Evolutionary conservation across 2,888 invertebrate genomes (phyloP).

Genomic region (Drosophila pseudotalamancana): DNA sequence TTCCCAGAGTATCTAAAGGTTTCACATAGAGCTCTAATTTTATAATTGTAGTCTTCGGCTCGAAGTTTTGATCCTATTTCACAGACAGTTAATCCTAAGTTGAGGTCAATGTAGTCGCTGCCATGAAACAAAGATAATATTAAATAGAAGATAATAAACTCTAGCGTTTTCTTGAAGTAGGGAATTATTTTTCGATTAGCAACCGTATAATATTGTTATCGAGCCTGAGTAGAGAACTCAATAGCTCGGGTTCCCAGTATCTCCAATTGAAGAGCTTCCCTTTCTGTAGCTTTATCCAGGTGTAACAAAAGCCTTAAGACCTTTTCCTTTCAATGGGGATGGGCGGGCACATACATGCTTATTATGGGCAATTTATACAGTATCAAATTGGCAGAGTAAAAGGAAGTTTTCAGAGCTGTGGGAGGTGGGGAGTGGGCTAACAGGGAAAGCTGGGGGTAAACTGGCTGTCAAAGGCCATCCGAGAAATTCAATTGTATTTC

Average conservation of each 20-base stretch:
- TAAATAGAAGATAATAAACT: no score
- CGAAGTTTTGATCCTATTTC: no score
- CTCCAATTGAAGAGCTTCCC: not conserved
- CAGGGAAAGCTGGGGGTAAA: slow-evolving; percentile 28
- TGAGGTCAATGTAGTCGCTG: no score
- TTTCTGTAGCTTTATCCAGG: not conserved
- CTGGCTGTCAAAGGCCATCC: slow-evolving; percentile 43
- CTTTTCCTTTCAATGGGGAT: not conserved
- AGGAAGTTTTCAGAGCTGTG: not conserved
- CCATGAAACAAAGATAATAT: no score
- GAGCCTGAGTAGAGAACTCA: not conserved
- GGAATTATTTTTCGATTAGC: no score
- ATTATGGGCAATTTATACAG: slow-evolving; percentile 50
- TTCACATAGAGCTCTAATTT: no score
- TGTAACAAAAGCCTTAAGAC: slow-evolving; percentile 24
- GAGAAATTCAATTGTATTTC: slow-evolving; percentile 45
- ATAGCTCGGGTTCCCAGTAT: not conserved
- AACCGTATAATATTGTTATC: not conserved
- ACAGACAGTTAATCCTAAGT: no score
- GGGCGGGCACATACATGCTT: slow-evolving; percentile 36
- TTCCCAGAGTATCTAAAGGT: no score
- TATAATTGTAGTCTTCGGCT: no score
- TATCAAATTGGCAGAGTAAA: slow-evolving; percentile 22
- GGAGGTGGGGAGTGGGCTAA: not conserved
- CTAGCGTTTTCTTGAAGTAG: no score